Conservation (phyloP, 2,113 vertebrate species). For the Morone saxatilis region DNA sequence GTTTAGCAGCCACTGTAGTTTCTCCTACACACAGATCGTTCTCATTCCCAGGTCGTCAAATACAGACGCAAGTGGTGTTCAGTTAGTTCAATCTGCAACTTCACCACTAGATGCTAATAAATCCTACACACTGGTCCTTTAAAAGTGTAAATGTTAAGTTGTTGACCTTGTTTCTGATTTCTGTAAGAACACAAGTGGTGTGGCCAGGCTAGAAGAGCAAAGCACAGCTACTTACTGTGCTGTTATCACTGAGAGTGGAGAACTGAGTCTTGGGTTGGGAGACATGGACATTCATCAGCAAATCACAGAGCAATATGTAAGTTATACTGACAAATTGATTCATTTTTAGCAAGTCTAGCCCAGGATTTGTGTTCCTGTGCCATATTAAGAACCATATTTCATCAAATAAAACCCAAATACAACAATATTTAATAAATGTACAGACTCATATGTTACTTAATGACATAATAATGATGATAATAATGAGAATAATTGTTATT, state of each 20-base stretch:
- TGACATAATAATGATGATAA: background rate
- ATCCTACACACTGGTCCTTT: too few species aligned
- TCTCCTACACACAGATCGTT: too few species aligned
- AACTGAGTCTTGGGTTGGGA: constrained; percentile 89
- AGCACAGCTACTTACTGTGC: constrained; percentile 85
- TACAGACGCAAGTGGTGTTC: too few species aligned
- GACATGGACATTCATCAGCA: constrained; percentile 93
- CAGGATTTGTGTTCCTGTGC: background rate
- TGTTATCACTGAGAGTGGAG: constrained; percentile 84
- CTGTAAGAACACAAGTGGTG: constrained; percentile 79
- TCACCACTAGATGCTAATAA: too few species aligned
- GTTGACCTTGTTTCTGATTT: constrained; percentile 25
- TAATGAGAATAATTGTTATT: background rate
- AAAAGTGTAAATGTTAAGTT: background rate
- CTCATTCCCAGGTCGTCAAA: too few species aligned
- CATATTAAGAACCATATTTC: too few species aligned
- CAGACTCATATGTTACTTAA: too few species aligned
- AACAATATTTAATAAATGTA: too few species aligned
- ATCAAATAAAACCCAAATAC: too few species aligned
- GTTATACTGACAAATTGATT: constrained; percentile 43
- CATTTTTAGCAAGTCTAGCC: background rate
- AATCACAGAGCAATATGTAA: constrained; percentile 89
- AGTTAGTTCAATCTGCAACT: too few species aligned
- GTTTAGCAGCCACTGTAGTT: too few species aligned
- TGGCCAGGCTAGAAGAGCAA: constrained; percentile 75